Percentiles rank a stretch among this genome's conserved stretches.
phyloP scores from a whole-genome alignment of 2,113 vertebrate species.

The Mobula birostris region DNA sequence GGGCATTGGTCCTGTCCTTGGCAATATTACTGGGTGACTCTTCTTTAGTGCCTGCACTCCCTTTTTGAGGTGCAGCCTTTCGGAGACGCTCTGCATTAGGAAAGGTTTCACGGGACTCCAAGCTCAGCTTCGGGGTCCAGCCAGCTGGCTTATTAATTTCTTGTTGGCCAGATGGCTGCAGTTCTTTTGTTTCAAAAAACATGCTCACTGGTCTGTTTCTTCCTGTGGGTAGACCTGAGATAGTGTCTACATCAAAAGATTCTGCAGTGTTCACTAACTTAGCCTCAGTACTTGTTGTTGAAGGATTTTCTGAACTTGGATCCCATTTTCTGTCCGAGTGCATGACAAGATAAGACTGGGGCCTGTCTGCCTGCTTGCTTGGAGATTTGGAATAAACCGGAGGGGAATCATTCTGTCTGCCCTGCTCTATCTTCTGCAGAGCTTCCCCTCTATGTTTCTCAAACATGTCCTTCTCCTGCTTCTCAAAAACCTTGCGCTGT shows the following conservation, averaged over 20 bases:
- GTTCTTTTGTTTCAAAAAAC: conserved; percentile 53
- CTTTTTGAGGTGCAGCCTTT: conserved; percentile 46
- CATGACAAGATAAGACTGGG: conserved; percentile 48
- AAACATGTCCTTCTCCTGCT: conserved; percentile 57
- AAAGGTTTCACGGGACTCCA: conserved; percentile 58
- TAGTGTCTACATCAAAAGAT: conserved; percentile 48
- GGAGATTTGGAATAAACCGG: conserved; percentile 41
- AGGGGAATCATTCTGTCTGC: conserved; percentile 47
- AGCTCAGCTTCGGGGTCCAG: conserved; percentile 59
- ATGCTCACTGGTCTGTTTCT: conserved; percentile 58
- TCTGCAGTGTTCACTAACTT: conserved; percentile 47
- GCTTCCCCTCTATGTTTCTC: conserved; percentile 66
- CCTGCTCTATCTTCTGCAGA: conserved; percentile 63
- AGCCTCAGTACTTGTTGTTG: conserved; percentile 40
- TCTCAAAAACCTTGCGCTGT: conserved; percentile 68
- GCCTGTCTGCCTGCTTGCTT: conserved; percentile 46
- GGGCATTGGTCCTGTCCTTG: conserved; percentile 55
- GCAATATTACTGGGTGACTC: conserved; percentile 50
- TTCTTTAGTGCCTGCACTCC: not conserved
- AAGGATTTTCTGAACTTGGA: conserved; percentile 37
- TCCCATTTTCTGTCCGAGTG: conserved; percentile 55
- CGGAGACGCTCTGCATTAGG: conserved; percentile 50
- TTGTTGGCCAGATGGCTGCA: conserved; percentile 39
- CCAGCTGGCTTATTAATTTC: conserved; percentile 51
- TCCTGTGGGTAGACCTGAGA: conserved; percentile 44